These are phyloP conservation scores for Gryon sp. DNA, from an alignment of 1,140 invertebrate genomes.

Conservation along the genomic window DNA sequence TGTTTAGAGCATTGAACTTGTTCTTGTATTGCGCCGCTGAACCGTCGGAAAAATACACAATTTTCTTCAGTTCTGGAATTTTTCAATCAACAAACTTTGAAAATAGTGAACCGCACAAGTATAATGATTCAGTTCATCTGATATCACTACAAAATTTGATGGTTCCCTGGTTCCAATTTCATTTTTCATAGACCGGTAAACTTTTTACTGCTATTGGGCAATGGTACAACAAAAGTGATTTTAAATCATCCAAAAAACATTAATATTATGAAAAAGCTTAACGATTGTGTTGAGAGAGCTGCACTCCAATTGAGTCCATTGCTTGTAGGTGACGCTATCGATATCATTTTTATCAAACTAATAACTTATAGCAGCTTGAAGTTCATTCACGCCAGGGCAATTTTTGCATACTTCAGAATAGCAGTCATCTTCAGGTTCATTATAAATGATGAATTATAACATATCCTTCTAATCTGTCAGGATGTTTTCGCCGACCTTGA, in stretches of 20 bases:
- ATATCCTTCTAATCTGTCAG: not conserved
- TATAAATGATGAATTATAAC: not conserved
- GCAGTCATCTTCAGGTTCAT: not conserved
- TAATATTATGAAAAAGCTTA: too few relatives aligned
- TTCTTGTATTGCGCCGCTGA: conserved; percentile 58
- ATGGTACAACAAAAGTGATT: too few relatives aligned
- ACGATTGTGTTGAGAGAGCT: too few relatives aligned
- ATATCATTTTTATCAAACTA: conserved; percentile 2
- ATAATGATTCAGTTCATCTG: not conserved
- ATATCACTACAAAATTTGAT: conserved; percentile 11
- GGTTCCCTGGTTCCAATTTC: too few relatives aligned
- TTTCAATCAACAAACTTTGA: conserved; percentile 17
- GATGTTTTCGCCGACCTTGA: not conserved
- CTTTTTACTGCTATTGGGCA: too few relatives aligned
- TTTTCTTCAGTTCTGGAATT: conserved; percentile 20
- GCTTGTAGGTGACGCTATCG: not conserved
- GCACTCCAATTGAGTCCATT: conserved; percentile 4
- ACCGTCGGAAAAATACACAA: conserved; percentile 39
- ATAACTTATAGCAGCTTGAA: not conserved
- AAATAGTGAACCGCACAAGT: too few relatives aligned
- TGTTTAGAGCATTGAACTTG: conserved; percentile 53
- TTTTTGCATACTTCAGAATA: conserved; percentile 1
- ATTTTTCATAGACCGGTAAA: too few relatives aligned
- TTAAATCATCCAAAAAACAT: too few relatives aligned
- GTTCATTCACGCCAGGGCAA: not conserved